Base-by-base conservation (phyloP, 2,888 invertebrate species). In the Petrolisthes manimaculis region DNA sequence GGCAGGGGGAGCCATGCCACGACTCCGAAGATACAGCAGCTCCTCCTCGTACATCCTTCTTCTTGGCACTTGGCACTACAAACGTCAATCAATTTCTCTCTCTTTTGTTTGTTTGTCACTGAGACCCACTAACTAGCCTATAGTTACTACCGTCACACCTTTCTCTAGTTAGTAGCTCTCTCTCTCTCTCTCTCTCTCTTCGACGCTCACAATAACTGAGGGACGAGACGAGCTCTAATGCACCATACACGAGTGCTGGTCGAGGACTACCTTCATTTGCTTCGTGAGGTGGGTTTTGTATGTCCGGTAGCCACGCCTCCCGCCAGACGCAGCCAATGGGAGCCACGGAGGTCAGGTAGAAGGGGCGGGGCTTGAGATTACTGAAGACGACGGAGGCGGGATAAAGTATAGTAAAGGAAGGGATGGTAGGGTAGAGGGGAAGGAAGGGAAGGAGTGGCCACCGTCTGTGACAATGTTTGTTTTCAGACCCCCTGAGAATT, bases 1-100 rank as follows among this genome's bases (percentile, higher is more conserved):
- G 54, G 84, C 87, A 4, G 82, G 51, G 6, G 86, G 86, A 8
- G 84, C 85, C 87, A 89, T 84, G 24, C 87, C 89, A 14, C 89
- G 84, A 67, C 87, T 89, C 56, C 87, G 78, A n/a, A 85, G 86
- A 74, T 87, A 87, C 37, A 87, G 84, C 12, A 87, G 69, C 69
- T 87, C 87, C 82, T 89, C 89, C 82, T 89, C 89, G 79, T 89
- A 89, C 89, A 89, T 89, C 69, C 14, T 84, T 21, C 37, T 37
- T 37, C 37, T 37, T 37, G 37, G 37, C 37, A 37, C 37, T 37
- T 37, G 37, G 37, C 37, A 37, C 37, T 37, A 37, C 37, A n/a
- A n/a, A n/a, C 37, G 37, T 37, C 37, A 1, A 37, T 37, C 37
- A 37, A 37, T 37, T 37, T 37, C 37, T 37, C 37, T 37, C 37